Base-by-base conservation (phyloP, 2,113 vertebrate species). In the Macroglossus sobrinus region DNA sequence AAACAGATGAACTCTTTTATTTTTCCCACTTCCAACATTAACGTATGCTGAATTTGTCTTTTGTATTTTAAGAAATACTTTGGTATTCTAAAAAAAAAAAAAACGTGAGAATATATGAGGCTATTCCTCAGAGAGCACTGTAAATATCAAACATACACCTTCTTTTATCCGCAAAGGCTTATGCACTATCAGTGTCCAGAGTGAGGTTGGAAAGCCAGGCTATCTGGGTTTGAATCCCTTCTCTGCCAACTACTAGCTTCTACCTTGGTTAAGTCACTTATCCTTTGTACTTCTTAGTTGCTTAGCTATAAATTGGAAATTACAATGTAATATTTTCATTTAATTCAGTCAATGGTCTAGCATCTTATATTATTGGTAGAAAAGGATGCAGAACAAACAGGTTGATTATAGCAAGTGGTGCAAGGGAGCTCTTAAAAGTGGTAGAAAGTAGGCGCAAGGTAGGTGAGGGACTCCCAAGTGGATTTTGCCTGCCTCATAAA, bases 21-120 rank as follows among this genome's bases (percentile, higher is more conserved):
- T 89, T 92, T 82, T 55, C 38, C 92, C 28, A 50, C 63, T 57
- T 74, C 50, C 16, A 55, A 59, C 10, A 35, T 45, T 71, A 61
- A 63, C 89, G 95, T 95, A 91, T 95, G 53, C 89, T 78, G 50
- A 91, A 76, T 72, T 85, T 80, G 33, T 53, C 30, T 86, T 94
- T 82, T n/a, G 6, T 93, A 75, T 45, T 91, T 82, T 88, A 68
- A 89, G 79, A 93, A 76, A 75, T 85, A 88, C 72, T 84, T 91
- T 19, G 43, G 4, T 50, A 50, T 50, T 50, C 47, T 50, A 57
- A 57, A 57, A 66, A n/a, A 66, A n/a, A n/a, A n/a, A n/a, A 63
- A 28, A 35, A 66, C 5, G 9, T 33, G 18, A 8, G 13, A 45
- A 71, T 75, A 15, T 3, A 35, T 30, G 3, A 61, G 18, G 4